phyloP scores from a whole-genome alignment of 1,140 invertebrate genomes.

The Cotesia typhae region DNA sequence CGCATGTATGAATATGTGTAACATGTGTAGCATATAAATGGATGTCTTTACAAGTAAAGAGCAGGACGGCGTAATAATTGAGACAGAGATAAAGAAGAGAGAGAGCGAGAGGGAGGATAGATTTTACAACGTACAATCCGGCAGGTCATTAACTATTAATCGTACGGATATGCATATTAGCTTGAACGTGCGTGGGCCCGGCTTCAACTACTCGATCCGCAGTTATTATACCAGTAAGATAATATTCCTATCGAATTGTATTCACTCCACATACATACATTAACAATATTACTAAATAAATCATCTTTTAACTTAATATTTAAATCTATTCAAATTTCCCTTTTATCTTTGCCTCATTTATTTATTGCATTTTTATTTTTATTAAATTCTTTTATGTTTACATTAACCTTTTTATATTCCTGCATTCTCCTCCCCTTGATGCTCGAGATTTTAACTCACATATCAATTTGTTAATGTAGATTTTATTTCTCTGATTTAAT shows the following conservation, averaged over 20 bases:
- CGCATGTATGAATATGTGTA: neutral
- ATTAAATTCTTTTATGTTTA: no score
- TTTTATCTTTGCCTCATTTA: no score
- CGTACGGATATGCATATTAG: slow-evolving; percentile 55
- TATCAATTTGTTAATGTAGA: no score
- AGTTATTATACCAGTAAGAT: slow-evolving; percentile 46
- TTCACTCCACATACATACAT: neutral
- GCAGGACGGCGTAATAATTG: neutral
- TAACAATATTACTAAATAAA: neutral
- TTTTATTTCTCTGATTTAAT: no score
- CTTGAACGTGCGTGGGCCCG: slow-evolving; percentile 48
- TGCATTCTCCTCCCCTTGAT: no score
- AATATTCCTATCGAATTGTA: slow-evolving; percentile 48
- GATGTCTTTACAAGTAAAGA: neutral
- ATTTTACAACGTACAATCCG: slow-evolving; percentile 31
- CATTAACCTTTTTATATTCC: no score
- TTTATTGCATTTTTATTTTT: no score
- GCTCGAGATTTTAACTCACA: no score
- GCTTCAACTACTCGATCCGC: slow-evolving; percentile 34
- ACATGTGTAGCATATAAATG: no score
- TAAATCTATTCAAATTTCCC: no score
- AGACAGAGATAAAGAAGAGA: slow-evolving; percentile 9
- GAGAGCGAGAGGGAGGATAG: neutral
- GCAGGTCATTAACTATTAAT: slow-evolving; percentile 53
- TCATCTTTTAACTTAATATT: no score